Percentiles rank a stretch among this genome's conserved stretches.
Conservation (phyloP, 2,888 invertebrate species). For the Coelopa pilipes region DNA sequence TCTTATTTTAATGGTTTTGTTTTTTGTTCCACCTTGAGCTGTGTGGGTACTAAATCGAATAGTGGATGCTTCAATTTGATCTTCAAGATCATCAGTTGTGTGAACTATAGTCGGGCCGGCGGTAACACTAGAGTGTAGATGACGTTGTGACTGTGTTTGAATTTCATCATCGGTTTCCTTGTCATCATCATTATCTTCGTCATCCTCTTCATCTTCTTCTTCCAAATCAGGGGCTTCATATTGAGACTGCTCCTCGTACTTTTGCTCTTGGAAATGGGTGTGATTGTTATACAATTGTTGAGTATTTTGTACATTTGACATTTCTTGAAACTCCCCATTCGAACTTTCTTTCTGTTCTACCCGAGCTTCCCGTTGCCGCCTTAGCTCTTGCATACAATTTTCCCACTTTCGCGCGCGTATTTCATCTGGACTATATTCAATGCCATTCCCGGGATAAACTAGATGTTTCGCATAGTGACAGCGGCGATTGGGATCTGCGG, state of each 20-base stretch:
- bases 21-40: slow-evolving; percentile 58
- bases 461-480: slow-evolving; percentile 63
- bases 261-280: slow-evolving; percentile 26
- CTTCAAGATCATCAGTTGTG: slow-evolving; percentile 52
- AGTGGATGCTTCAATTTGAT: slow-evolving; percentile 63
- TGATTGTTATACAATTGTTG: slow-evolving; percentile 38
- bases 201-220: slow-evolving; percentile 45
- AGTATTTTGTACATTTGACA: slow-evolving; percentile 24
- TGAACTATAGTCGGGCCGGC: slow-evolving; percentile 28
- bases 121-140: neutral
- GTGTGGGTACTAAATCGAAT: slow-evolving; percentile 62
- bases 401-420: slow-evolving; percentile 58
- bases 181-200: slow-evolving; percentile 45
- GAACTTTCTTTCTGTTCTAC: slow-evolving; percentile 15
- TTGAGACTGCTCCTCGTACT: slow-evolving; percentile 42
- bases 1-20: slow-evolving; percentile 66
- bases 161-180: slow-evolving; percentile 35
- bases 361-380: slow-evolving; percentile 19
- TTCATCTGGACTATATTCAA: slow-evolving; percentile 66
- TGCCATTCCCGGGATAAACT: slow-evolving; percentile 61
- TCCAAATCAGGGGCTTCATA: slow-evolving; percentile 40
- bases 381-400: slow-evolving; percentile 43
- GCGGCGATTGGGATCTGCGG: slow-evolving; percentile 62
- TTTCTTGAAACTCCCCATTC: slow-evolving; percentile 44
- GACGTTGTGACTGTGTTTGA: neutral